These are phyloP conservation scores for Enteromius unitaeniatus DNA, from an alignment of 2,797 vertebrate genomes.

Conservation along the genomic window DNA sequence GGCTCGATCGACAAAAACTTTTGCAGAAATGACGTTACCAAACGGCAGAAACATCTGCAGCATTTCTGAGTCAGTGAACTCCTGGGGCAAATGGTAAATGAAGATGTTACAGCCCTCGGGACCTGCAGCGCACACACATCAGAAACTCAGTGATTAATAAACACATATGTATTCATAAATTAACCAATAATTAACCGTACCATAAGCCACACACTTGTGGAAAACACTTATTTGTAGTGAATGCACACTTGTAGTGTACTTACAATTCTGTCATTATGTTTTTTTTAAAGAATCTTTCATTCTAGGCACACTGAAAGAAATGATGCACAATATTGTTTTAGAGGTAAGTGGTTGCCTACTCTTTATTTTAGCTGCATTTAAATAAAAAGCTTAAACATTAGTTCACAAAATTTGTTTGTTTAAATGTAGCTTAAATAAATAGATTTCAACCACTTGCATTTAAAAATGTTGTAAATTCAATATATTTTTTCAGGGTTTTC, in stretches of 20 bases:
- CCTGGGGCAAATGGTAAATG: slow-evolving; percentile 97
- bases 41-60: slow-evolving; percentile 96
- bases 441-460: no score
- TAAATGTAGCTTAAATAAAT: no score
- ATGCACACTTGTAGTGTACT: not conserved
- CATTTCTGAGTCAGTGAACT: slow-evolving; percentile 95
- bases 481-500: not conserved
- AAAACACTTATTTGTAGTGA: not conserved
- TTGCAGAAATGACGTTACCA: slow-evolving; percentile 94
- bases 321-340: no score
- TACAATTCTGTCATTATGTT: not conserved
- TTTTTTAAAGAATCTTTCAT: no score
- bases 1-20: slow-evolving; percentile 93
- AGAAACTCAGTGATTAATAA: not conserved
- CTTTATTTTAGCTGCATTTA: no score
- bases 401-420: no score
- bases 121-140: slow-evolving; percentile 75
- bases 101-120: slow-evolving; percentile 97
- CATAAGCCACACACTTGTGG: not conserved
- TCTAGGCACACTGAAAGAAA: no score
- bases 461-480: no score
- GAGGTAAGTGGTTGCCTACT: no score
- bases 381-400: no score
- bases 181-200: not conserved
- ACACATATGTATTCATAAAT: no score